Evolutionary conservation across 1,140 invertebrate genomes (phyloP).

Genomic region (Temnothorax curvispinosus): DNA sequence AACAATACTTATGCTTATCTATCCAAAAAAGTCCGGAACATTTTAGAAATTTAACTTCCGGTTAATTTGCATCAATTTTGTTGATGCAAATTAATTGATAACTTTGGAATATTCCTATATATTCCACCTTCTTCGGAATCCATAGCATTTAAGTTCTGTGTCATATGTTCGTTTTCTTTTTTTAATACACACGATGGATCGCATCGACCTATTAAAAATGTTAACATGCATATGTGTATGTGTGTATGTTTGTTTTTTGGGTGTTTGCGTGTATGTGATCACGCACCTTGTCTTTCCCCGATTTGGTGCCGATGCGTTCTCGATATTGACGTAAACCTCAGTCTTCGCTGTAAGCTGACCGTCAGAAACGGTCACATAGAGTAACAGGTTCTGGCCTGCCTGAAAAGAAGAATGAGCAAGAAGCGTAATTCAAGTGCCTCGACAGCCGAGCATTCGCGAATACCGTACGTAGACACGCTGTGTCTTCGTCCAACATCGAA

Average conservation of each 20-base stretch:
- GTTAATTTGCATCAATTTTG: no score
- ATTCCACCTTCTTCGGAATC: neutral
- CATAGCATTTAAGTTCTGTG: neutral
- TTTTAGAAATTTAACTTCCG: constrained; percentile 18
- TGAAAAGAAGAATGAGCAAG: constrained; percentile 81
- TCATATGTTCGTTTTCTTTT: neutral
- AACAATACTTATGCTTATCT: neutral
- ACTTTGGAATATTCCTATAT: neutral
- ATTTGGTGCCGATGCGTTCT: constrained; percentile 76
- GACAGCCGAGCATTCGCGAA: constrained; percentile 25
- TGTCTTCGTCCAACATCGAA: neutral
- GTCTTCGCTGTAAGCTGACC: constrained; percentile 89
- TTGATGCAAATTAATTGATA: neutral
- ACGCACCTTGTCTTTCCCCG: constrained; percentile 77
- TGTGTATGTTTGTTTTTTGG: neutral
- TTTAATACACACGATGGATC: neutral
- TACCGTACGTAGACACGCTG: neutral
- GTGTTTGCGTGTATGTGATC: neutral
- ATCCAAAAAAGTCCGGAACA: neutral
- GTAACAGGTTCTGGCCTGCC: constrained; percentile 89
- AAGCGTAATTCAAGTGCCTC: constrained; percentile 59
- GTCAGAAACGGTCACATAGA: constrained; percentile 91
- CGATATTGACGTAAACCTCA: constrained; percentile 90
- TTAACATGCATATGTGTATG: neutral
- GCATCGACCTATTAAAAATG: neutral